A percentile compares a stretch with the other conserved stretches of the same genome.
Evolutionary conservation across 2,113 vertebrate species (phyloP).

Genomic region (Psephotus haematonotus): DNA sequence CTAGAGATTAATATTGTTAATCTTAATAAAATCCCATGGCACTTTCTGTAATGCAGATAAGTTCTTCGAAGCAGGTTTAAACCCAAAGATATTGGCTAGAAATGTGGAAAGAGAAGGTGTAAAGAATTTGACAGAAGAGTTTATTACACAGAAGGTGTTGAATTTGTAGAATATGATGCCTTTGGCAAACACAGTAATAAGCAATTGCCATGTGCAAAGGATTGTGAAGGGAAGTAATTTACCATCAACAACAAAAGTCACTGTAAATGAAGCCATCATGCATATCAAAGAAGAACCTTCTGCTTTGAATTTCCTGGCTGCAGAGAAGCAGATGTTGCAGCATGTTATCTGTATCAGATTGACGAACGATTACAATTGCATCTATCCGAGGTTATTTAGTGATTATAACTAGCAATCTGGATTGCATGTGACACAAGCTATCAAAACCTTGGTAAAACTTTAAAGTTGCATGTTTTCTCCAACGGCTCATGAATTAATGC

Average conservation of each 20-base stretch:
- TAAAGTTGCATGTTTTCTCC: neutral
- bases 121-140: neutral
- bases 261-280: neutral
- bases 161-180: neutral
- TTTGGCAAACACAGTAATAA: neutral
- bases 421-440: neutral
- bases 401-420: neutral
- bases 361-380: neutral
- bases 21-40: neutral
- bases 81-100: neutral
- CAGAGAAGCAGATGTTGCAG: neutral
- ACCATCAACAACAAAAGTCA: neutral
- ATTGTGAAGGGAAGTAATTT: neutral
- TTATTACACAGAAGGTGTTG: neutral
- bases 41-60: neutral
- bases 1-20: neutral
- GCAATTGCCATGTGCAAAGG: neutral
- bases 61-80: neutral
- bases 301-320: neutral
- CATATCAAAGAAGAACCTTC: neutral
- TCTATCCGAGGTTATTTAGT: neutral
- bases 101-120: neutral
- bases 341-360: neutral
- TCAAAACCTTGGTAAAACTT: neutral
- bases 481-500: neutral